These are phyloP conservation scores for Anastrepha obliqua DNA, from an alignment of 1,140 invertebrate genomes.

Conservation along the genomic window DNA sequence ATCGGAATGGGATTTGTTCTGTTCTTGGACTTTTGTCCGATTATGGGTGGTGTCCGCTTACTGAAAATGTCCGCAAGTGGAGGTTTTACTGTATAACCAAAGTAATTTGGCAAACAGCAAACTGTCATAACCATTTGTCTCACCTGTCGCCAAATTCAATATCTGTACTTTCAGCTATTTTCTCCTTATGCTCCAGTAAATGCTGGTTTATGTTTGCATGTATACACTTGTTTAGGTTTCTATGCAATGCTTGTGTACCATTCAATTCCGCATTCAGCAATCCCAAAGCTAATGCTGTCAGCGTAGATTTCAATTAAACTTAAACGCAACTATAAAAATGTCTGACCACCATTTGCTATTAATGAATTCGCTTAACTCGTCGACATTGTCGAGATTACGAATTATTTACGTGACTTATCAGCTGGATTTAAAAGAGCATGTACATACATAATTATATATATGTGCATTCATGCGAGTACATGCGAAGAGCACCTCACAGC, in stretches of 20 bases:
- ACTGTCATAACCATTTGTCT: background rate
- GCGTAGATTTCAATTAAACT: background rate
- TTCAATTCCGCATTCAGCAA: background rate
- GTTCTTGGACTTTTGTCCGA: too few species aligned
- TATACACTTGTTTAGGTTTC: too few species aligned
- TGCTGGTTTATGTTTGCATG: too few species aligned
- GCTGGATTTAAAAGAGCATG: too few species aligned
- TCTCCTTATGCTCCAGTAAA: background rate
- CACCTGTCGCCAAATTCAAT: background rate
- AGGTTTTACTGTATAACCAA: background rate
- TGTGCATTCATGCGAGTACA: too few species aligned
- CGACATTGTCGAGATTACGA: background rate
- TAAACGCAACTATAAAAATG: constrained; percentile 19
- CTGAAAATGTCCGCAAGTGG: too few species aligned
- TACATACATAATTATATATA: too few species aligned
- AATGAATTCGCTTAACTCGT: background rate
- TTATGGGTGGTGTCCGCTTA: too few species aligned
- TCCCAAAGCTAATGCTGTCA: background rate
- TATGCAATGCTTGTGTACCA: background rate
- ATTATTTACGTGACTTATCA: background rate
- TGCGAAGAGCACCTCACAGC: too few species aligned
- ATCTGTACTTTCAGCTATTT: background rate
- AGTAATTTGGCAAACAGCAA: background rate
- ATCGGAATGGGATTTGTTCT: too few species aligned
- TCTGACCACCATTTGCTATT: background rate